Evolutionary conservation across 2,113 vertebrate species (phyloP).

Genomic region (Alethe castanea): DNA sequence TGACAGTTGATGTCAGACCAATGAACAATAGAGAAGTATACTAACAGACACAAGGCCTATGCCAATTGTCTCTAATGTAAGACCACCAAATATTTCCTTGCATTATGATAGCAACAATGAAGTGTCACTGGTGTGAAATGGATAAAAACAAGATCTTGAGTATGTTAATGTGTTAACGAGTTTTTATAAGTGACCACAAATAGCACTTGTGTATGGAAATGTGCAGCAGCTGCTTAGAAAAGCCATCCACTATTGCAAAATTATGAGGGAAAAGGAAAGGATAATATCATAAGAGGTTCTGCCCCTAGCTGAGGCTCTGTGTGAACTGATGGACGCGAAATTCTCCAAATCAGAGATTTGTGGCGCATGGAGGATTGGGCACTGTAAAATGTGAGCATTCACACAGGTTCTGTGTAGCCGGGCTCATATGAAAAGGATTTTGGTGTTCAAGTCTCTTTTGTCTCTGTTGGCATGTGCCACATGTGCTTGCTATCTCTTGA

Average conservation of each 20-base stretch:
- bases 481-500: neutral
- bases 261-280: neutral
- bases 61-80: neutral
- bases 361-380: neutral
- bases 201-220: conserved; percentile 28
- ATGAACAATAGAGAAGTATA: neutral
- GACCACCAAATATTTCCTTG: neutral
- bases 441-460: neutral
- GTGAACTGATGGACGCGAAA: neutral
- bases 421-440: neutral
- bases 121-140: neutral
- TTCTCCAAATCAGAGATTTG: neutral
- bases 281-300: neutral
- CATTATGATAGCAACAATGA: neutral
- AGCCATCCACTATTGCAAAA: neutral
- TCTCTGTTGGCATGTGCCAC: neutral
- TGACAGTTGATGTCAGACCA: neutral
- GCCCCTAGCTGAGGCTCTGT: neutral
- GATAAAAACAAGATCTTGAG: conserved; percentile 8
- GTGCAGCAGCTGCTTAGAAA: neutral
- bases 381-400: neutral
- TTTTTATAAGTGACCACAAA: conserved; percentile 11
- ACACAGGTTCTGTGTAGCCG: neutral
- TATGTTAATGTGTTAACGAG: neutral
- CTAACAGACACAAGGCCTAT: neutral